Evolutionary conservation across 2,797 vertebrate species (phyloP).

Genomic region (Poeciliopsis turneri): DNA sequence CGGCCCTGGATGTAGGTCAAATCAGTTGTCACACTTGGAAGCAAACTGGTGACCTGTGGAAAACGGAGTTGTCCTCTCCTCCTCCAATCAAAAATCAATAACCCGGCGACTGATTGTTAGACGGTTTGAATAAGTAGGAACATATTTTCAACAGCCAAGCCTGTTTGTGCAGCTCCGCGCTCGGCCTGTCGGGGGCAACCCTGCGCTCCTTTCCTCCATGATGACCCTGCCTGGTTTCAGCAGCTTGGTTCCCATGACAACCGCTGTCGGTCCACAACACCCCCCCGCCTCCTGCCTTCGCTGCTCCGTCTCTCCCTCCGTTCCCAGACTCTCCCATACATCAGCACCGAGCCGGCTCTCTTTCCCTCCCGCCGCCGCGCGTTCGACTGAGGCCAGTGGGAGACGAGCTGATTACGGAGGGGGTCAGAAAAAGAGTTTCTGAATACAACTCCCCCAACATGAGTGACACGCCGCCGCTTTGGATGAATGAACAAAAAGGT

Average conservation of each 20-base stretch:
- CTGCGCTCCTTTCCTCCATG: constrained; percentile 62
- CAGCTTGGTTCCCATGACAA: constrained; percentile 82
- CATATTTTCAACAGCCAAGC: neutral
- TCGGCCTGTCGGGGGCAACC: constrained; percentile 70
- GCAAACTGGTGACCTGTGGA: constrained; percentile 52
- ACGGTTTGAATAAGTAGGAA: constrained; percentile 14
- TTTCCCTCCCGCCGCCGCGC: constrained; percentile 2
- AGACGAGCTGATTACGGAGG: constrained; percentile 40
- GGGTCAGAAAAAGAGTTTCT: constrained; percentile 17
- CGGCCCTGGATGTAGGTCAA: constrained; percentile 13
- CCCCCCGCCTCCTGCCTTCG: constrained; percentile 40
- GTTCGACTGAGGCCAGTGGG: constrained; percentile 30
- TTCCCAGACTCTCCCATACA: constrained; percentile 72
- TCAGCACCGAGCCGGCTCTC: constrained; percentile 38
- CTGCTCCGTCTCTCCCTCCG: constrained; percentile 58
- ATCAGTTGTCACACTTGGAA: constrained; percentile 52
- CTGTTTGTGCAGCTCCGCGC: constrained; percentile 58
- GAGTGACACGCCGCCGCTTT: neutral
- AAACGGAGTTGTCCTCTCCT: constrained; percentile 61
- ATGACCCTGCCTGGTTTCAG: constrained; percentile 79
- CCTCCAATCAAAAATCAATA: constrained; percentile 66
- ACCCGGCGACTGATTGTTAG: constrained; percentile 46
- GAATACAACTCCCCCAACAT: neutral
- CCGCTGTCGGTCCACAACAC: constrained; percentile 74
- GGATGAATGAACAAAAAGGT: neutral